These are phyloP conservation scores for Onthophagus sagittarius DNA, from an alignment of 2,888 invertebrate genomes.

Conservation along the genomic window DNA sequence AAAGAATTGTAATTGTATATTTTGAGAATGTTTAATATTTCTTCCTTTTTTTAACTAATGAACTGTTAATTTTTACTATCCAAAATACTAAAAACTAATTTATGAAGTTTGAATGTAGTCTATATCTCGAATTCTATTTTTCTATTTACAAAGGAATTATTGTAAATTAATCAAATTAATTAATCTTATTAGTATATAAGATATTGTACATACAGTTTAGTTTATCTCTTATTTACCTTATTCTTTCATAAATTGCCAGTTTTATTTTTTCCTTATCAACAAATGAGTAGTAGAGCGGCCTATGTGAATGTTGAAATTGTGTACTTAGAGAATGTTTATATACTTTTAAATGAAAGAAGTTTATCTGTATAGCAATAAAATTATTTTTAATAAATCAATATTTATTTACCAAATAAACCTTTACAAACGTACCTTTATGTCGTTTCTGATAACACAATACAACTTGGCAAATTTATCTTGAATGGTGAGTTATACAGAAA, in stretches of 20 bases:
- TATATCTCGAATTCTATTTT: background rate
- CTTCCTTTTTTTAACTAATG: background rate
- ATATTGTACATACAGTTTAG: background rate
- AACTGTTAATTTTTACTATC: slow-evolving; percentile 4
- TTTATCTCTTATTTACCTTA: slow-evolving; percentile 17
- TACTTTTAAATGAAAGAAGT: slow-evolving; percentile 18
- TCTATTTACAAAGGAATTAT: background rate
- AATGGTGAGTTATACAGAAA: too few relatives aligned
- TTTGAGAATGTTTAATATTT: background rate
- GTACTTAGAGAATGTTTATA: slow-evolving; percentile 26
- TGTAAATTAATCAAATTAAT: slow-evolving; percentile 11
- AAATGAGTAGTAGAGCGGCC: slow-evolving; percentile 35
- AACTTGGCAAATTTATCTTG: too few relatives aligned
- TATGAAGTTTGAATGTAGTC: background rate
- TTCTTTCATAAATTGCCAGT: slow-evolving; percentile 17
- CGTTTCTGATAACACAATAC: too few relatives aligned
- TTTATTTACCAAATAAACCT: too few relatives aligned
- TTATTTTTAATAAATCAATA: slow-evolving; percentile 17
- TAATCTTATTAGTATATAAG: slow-evolving; percentile 11
- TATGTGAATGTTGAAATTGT: slow-evolving; percentile 31
- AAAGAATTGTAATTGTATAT: background rate
- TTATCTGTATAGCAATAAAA: slow-evolving; percentile 14
- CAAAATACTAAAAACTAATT: slow-evolving; percentile 3
- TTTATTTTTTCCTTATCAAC: slow-evolving; percentile 17
- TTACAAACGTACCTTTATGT: too few relatives aligned